Base-by-base conservation (phyloP, 2,113 vertebrate species). In the Galemys pyrenaicus region DNA sequence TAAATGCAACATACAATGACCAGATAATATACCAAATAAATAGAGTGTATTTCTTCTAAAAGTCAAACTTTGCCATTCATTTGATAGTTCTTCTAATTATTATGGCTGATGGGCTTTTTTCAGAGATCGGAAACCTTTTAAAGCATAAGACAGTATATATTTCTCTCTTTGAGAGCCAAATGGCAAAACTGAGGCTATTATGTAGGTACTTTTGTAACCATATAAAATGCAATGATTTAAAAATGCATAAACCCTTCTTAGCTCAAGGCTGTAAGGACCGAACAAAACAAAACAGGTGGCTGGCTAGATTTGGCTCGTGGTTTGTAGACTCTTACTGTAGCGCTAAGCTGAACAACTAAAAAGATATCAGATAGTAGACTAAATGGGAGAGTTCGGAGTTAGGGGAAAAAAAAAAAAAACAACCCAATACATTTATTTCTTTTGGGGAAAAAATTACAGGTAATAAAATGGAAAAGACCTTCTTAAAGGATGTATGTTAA, bases 161-260 rank as follows among this genome's bases (percentile, higher is more conserved):
- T 87, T 78, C 86, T 80, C 1, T 81, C 39, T 89, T 39, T 35
- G 37, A 56, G 4, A 12, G 19, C 12, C 58, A 90, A 44, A 32
- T 56, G 22, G 41, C 41, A 94, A 93, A 87, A 71, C 30, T 26
- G n/a, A 95, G 39, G 37, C 32, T 80, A 56, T 30, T 32, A 87
- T 1, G 8, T 11, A 60, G 11, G 13, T 26, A 46, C 8, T 68
- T 70, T 64, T n/a, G 20, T 7, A 86, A 73, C 62, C 60, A 92
- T 65, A 80, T 81, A 78, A 95, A 96, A 94, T 41, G 35, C 2
- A 85, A 89, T 92, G 32, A 75, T 68, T 91, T 81, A 9, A 73
- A 95, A 71, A 84, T 49, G 7, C 68, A 74, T 32, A 93, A 91
- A 70, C 10, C 11, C 24, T 81, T 84, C 54, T 84, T 71, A 15